Percentiles rank a stretch among this genome's conserved stretches.
Evolutionary conservation across 1,140 invertebrate species (phyloP).

Genomic region (Trachymyrmex septentrionalis): DNA sequence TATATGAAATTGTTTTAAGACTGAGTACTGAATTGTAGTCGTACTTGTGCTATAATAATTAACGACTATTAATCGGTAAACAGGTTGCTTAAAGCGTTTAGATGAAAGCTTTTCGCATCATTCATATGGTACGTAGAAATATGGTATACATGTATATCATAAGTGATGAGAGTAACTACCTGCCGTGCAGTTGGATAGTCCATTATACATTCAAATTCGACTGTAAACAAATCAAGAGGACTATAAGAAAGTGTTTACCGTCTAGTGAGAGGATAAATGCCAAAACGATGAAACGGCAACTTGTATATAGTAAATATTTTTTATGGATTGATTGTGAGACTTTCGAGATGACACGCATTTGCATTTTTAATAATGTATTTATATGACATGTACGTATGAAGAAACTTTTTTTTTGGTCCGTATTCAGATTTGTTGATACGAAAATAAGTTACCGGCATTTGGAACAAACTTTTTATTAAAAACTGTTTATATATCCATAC

Average conservation of each 20-base stretch:
- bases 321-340: constrained; percentile 59
- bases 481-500: constrained; percentile 21
- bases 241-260: background rate
- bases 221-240: background rate
- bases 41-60: background rate
- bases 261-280: background rate
- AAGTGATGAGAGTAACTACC: background rate
- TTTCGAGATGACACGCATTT: constrained; percentile 58
- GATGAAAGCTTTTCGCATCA: constrained; percentile 55
- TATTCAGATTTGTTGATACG: constrained; percentile 22
- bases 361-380: constrained; percentile 56
- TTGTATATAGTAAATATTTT: constrained; percentile 76
- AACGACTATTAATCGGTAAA: constrained; percentile 22
- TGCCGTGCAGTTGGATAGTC: constrained; percentile 40
- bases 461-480: constrained; percentile 8
- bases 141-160: constrained; percentile 60
- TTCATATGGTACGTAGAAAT: constrained; percentile 53
- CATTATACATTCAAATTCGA: background rate
- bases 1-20: constrained; percentile 67
- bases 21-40: constrained; percentile 44
- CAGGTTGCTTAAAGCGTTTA: constrained; percentile 53
- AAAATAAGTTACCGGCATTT: background rate
- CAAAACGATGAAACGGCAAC: constrained; percentile 25
- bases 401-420: constrained; percentile 7
- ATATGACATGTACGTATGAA: constrained; percentile 53